These are phyloP conservation scores for Eupithecia insigniata DNA, from an alignment of 2,888 invertebrate genomes.

Conservation along the genomic window DNA sequence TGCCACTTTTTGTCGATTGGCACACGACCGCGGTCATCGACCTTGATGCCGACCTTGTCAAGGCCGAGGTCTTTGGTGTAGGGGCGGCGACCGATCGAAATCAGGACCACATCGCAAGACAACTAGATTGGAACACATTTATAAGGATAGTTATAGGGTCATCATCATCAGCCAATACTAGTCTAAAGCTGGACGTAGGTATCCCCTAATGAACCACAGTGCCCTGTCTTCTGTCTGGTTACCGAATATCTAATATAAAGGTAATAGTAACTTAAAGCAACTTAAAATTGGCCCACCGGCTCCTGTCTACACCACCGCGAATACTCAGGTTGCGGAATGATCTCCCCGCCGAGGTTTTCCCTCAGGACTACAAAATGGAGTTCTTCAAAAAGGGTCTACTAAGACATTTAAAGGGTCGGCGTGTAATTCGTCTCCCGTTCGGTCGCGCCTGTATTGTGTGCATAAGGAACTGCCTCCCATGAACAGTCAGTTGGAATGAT, in stretches of 20 bases:
- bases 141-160: background rate
- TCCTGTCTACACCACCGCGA: no score
- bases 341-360: no score
- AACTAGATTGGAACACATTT: conserved; percentile 78
- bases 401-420: no score
- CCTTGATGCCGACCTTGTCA: conserved; percentile 95
- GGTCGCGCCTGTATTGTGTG: no score
- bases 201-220: background rate
- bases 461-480: no score
- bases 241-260: background rate
- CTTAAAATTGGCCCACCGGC: no score
- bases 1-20: conserved; percentile 98
- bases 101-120: conserved; percentile 96
- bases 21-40: conserved; percentile 96
- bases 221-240: background rate
- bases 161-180: background rate
- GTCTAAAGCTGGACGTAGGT: background rate
- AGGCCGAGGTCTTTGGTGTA: conserved; percentile 96
- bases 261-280: no score
- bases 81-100: conserved; percentile 97
- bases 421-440: no score
- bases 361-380: no score
- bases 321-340: no score
- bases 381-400: no score
- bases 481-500: no score